Conservation (phyloP, 2,113 vertebrate species). For the rabbit (Oryctolagus cuniculus) region DNA sequence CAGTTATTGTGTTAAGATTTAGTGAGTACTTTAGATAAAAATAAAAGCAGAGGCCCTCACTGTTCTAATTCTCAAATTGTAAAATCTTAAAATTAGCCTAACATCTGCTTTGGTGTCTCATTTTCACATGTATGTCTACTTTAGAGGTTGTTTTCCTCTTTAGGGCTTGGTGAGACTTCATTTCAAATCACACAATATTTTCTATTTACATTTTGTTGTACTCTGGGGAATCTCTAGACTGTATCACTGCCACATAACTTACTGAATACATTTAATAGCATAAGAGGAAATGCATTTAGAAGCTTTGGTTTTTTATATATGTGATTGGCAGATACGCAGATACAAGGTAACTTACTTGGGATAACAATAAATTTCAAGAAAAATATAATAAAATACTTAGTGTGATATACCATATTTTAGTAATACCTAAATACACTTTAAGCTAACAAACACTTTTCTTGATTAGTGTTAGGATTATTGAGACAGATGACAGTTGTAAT, state of each 20-base stretch:
- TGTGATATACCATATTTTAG: neutral
- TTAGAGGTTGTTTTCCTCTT: slow-evolving; percentile 1
- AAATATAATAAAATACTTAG: slow-evolving; percentile 49
- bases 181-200: slow-evolving; percentile 51
- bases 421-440: slow-evolving; percentile 32
- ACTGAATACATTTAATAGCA: slow-evolving; percentile 57
- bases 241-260: slow-evolving; percentile 15
- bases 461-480: slow-evolving; percentile 6
- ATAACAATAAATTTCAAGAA: slow-evolving; percentile 41
- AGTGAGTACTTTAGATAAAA: slow-evolving; percentile 36
- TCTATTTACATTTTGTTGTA: slow-evolving; percentile 45
- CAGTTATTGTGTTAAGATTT: slow-evolving; percentile 41
- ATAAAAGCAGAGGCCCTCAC: neutral
- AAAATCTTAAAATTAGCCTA: slow-evolving; percentile 54
- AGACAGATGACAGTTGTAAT: slow-evolving; percentile 14
- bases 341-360: neutral
- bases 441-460: slow-evolving; percentile 50
- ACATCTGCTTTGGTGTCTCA: slow-evolving; percentile 10
- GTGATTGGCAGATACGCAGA: slow-evolving; percentile 57
- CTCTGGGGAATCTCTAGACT: slow-evolving; percentile 36
- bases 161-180: slow-evolving; percentile 32
- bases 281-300: slow-evolving; percentile 65
- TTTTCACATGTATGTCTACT: slow-evolving; percentile 37
- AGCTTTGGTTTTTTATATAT: slow-evolving; percentile 54
- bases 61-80: slow-evolving; percentile 28